phyloP scores from a whole-genome alignment of 1,140 invertebrate species.

The Prorops nasuta region DNA sequence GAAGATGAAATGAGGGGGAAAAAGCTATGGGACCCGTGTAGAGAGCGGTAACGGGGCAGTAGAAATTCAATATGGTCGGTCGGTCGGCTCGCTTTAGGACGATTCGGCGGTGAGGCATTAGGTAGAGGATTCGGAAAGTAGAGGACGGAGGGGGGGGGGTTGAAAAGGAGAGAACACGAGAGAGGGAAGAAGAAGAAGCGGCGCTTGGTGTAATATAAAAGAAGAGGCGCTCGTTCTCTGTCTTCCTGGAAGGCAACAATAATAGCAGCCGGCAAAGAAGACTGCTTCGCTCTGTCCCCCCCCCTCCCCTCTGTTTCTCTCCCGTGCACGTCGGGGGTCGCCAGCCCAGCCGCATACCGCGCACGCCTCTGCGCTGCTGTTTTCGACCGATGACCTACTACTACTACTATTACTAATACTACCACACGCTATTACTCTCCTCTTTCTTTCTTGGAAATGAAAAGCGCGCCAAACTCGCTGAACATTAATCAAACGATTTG shows the following conservation, averaged over 20 bases:
- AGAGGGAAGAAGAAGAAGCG: conserved; percentile 8
- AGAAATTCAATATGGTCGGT: background rate
- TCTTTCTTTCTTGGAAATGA: no score
- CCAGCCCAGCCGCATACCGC: no score
- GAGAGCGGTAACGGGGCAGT: no score
- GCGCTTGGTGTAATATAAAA: conserved; percentile 10
- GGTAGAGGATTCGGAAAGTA: conserved; percentile 8
- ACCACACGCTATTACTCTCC: no score
- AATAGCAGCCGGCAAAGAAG: conserved; percentile 34
- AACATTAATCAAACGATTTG: no score
- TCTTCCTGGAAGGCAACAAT: conserved; percentile 52
- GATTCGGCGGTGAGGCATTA: background rate
- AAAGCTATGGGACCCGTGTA: no score
- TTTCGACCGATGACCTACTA: conserved; percentile 30
- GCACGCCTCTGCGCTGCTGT: conserved; percentile 13
- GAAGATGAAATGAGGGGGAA: conserved; percentile 1
- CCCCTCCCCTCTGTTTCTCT: conserved; percentile 6
- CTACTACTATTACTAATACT: no score
- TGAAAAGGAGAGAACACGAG: conserved; percentile 3
- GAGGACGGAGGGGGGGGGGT: background rate
- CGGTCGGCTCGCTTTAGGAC: no score
- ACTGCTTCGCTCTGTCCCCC: conserved; percentile 6
- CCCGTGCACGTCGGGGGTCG: conserved; percentile 3
- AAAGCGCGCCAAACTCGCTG: no score
- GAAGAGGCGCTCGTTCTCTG: conserved; percentile 38